Evolutionary conservation across 1,140 invertebrate genomes (phyloP).

Genomic region (Drosophila rufa): DNA sequence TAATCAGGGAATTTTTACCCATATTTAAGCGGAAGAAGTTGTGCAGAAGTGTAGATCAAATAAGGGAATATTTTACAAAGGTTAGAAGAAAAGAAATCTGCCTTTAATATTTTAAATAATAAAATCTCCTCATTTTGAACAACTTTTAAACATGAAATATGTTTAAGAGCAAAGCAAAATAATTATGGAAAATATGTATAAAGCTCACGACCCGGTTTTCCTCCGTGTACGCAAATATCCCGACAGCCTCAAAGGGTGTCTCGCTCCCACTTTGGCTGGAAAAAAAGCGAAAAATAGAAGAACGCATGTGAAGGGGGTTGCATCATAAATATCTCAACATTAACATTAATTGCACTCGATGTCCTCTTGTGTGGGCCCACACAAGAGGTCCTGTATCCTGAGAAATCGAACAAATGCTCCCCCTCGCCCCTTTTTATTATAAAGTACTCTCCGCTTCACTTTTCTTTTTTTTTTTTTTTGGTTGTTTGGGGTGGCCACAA

Average conservation of each 20-base stretch:
- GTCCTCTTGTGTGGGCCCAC: constrained; percentile 84
- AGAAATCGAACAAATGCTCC: constrained; percentile 78
- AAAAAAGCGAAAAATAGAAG: constrained; percentile 40
- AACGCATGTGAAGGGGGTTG: constrained; percentile 55
- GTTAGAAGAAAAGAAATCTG: too few species aligned
- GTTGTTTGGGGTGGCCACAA: constrained; percentile 75
- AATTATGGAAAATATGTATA: too few species aligned
- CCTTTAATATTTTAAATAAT: too few species aligned
- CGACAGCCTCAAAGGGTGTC: constrained; percentile 33
- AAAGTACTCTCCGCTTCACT: constrained; percentile 9
- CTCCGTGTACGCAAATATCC: constrained; percentile 60
- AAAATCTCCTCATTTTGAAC: too few species aligned
- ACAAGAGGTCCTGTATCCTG: constrained; percentile 72
- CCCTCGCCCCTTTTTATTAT: constrained; percentile 16
- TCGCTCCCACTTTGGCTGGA: background rate
- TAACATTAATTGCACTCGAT: constrained; percentile 85
- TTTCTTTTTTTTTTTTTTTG: constrained; percentile 1
- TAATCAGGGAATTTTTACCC: too few species aligned
- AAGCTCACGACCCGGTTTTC: background rate
- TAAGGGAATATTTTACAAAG: too few species aligned
- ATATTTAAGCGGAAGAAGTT: too few species aligned
- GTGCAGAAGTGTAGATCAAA: too few species aligned
- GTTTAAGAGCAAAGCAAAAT: background rate
- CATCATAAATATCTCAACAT: constrained; percentile 84
- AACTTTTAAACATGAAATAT: too few species aligned